A percentile compares a stretch with the other conserved stretches of the same genome.
Evolutionary conservation across 2,888 invertebrate species (phyloP).

Genomic region (Hyalella azteca): DNA sequence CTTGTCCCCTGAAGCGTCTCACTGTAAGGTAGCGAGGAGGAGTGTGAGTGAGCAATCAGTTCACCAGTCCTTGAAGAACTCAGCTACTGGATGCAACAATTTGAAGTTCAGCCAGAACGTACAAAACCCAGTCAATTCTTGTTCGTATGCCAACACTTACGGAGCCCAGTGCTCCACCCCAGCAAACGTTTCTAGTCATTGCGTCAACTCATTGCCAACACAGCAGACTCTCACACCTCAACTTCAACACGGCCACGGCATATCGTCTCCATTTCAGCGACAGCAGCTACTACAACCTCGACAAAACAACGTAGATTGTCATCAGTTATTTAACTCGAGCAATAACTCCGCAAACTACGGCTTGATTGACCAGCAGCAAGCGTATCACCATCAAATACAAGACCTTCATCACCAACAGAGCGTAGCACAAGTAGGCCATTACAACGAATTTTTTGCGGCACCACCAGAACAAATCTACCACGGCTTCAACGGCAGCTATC

Average conservation of each 20-base stretch:
- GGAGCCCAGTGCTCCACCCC: not conserved
- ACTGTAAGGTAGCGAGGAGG: not conserved
- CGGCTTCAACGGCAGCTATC: not conserved
- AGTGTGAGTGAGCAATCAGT: not conserved
- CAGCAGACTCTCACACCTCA: not conserved
- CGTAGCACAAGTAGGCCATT: not conserved
- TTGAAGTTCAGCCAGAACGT: not conserved
- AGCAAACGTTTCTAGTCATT: not conserved
- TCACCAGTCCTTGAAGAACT: slow-evolving; percentile 1
- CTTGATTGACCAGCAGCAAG: slow-evolving; percentile 7
- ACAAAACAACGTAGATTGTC: not conserved
- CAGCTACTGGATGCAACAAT: not conserved
- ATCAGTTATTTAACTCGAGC: not conserved
- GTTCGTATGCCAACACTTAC: not conserved
- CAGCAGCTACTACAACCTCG: slow-evolving; percentile 2
- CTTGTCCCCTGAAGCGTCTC: not conserved
- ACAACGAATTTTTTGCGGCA: not conserved
- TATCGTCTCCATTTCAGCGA: not conserved
- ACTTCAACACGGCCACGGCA: slow-evolving; percentile 2
- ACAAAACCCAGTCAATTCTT: not conserved
- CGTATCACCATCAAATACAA: not conserved
- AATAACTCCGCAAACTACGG: not conserved
- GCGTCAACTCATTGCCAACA: too few relatives aligned
- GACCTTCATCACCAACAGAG: not conserved
- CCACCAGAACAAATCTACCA: not conserved